phyloP scores from a whole-genome alignment of 2,888 invertebrate genomes.

The Heliconius ethilla region DNA sequence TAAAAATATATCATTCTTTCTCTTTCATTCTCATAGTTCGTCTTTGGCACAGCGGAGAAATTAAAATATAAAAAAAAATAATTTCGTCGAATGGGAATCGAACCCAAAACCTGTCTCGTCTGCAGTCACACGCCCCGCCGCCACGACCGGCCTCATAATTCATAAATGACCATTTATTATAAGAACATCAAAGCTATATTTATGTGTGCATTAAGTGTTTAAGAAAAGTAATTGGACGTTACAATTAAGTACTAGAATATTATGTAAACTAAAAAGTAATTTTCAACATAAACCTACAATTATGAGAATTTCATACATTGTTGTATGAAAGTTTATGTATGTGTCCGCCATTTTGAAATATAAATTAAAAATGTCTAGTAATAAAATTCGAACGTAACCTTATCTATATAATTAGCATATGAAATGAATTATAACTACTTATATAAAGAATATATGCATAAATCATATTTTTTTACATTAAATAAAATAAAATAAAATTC shows the following conservation, averaged over 20 bases:
- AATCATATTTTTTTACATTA: neutral
- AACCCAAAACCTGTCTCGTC: too few relatives aligned
- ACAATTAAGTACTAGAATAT: slow-evolving; percentile 7
- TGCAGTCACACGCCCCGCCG: too few relatives aligned
- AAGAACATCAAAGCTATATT: slow-evolving; percentile 15
- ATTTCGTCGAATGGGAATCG: too few relatives aligned
- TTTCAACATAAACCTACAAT: neutral
- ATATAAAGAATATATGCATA: neutral
- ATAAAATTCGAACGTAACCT: neutral
- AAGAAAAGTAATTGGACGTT: slow-evolving; percentile 16
- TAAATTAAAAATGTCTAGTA: neutral
- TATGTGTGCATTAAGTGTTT: slow-evolving; percentile 13
- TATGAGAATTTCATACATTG: slow-evolving; percentile 10
- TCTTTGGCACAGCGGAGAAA: too few relatives aligned
- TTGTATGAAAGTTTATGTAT: slow-evolving; percentile 4
- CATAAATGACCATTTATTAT: neutral
- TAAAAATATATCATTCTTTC: too few relatives aligned
- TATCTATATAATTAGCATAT: neutral
- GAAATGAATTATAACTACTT: neutral
- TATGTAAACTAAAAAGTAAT: slow-evolving; percentile 11
- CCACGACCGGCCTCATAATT: neutral
- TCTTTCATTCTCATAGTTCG: too few relatives aligned
- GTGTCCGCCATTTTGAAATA: neutral
- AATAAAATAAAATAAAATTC: neutral
- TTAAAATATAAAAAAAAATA: too few relatives aligned